Base-by-base conservation (phyloP, 2,113 vertebrate genomes). In the Columba janthina region DNA sequence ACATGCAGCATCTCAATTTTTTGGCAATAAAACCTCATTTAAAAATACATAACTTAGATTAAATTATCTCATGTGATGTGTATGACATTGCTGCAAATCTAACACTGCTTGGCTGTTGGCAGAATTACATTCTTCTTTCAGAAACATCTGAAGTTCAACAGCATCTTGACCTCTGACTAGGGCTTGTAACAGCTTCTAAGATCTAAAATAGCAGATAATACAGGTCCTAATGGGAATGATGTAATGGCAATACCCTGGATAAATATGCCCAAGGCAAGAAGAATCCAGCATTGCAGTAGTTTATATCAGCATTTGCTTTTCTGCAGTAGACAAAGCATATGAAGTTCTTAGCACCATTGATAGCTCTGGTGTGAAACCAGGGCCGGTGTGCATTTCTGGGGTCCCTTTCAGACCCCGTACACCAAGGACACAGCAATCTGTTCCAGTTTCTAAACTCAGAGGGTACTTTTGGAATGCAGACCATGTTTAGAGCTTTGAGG, bases 141-240 rank as follows among this genome's bases (percentile, higher is more conserved):
- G 51, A 82, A 87, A 69, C 36, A 76, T 89, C 86, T 89, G 65
- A 92, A 89, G 84, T 94, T 95, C 88, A 96, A 75, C 88, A 89
- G 62, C 38, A 46, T 94, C 92, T 87, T 96, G 92, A 92, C 93
- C 93, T 92, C 92, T 89, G 48, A 62, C 57, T 67, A 40, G 60
- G 46, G 53, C 65, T 81, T 36, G 17, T 54, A 91, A 56, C 57
- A 84, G 79, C 85, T 89, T 91, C 82, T 54, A 75, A 92, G 50
- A 89, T 88, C n/a, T 82, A 72, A 81, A 94, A 69, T 13, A 86
- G 65, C 34, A 18, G 73, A 78, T 46, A 93, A 69, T 75, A 65
- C 34, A 64, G 75, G 69, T 61, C 65, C 58, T 92, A 81, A 94
- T 58, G 73, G 29, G 62, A 61, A 34, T 92, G 83, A 95, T 1